phyloP scores from a whole-genome alignment of 2,113 vertebrate species.

The Chascanopsetta lugubris region DNA sequence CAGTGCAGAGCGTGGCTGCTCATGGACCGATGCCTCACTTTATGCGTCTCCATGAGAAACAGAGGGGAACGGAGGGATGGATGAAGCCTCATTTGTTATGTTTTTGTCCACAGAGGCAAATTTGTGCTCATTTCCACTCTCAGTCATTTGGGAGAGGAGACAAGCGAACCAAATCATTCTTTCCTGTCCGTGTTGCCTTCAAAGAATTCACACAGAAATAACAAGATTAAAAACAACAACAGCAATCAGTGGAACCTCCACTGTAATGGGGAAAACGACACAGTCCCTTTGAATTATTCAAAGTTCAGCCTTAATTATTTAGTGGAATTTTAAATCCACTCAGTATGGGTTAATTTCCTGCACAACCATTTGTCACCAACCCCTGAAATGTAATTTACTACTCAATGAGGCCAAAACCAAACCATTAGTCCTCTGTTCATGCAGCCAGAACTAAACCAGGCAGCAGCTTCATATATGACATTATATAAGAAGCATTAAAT shows the following conservation, averaged over 20 bases:
- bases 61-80: neutral
- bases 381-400: constrained; percentile 13
- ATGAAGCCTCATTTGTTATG: constrained; percentile 14
- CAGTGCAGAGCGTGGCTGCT: constrained; percentile 27
- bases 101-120: neutral
- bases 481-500: too few relatives aligned
- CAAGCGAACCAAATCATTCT: neutral
- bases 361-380: constrained; percentile 19
- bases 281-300: constrained; percentile 64
- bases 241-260: constrained; percentile 39
- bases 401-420: neutral
- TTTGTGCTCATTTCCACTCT: neutral
- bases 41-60: constrained; percentile 7
- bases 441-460: neutral
- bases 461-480: constrained; percentile 7
- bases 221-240: constrained; percentile 56
- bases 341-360: constrained; percentile 40
- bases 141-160: neutral
- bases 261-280: constrained; percentile 48
- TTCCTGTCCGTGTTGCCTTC: neutral
- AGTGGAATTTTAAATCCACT: constrained; percentile 56
- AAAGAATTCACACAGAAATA: constrained; percentile 55
- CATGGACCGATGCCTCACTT: constrained; percentile 9
- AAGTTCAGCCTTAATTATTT: constrained; percentile 61
- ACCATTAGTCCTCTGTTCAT: neutral